Evolutionary conservation across 37 sponge, comb jelly and placozoan genomes (phyloP).

Genomic region (Ianthella basta): DNA sequence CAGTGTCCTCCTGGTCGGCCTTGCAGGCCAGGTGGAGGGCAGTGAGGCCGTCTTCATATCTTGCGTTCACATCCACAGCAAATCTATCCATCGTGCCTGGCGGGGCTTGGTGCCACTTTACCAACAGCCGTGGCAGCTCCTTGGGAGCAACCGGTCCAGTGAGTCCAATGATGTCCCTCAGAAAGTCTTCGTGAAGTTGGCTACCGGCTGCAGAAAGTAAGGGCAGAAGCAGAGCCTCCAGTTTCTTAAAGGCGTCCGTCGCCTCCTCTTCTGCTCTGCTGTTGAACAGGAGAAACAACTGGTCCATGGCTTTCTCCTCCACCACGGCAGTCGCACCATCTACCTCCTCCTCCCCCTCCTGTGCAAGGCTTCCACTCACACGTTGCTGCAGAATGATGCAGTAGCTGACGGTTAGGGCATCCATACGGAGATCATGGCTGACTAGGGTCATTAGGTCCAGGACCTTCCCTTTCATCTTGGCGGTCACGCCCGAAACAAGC

Average conservation of each 20-base stretch:
- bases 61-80: slow-evolving; percentile 16
- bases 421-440: slow-evolving; percentile 20
- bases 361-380: not conserved
- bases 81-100: not conserved
- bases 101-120: not conserved
- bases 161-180: slow-evolving; percentile 13
- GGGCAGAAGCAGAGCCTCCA: slow-evolving; percentile 3
- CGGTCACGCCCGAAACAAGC: not conserved
- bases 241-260: not conserved
- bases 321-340: not conserved
- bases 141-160: slow-evolving; percentile 6
- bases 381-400: slow-evolving; percentile 15
- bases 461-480: not conserved
- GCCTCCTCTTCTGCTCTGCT: slow-evolving; percentile 20
- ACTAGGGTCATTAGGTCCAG: slow-evolving; percentile 4
- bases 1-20: not conserved
- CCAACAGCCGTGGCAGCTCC: slow-evolving; percentile 11
- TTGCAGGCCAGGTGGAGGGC: slow-evolving; percentile 26
- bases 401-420: not conserved
- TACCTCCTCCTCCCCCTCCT: not conserved
- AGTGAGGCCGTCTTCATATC: slow-evolving; percentile 6
- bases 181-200: slow-evolving; percentile 6
- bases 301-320: not conserved
- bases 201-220: not conserved
- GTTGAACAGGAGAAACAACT: slow-evolving; percentile 19